These are phyloP conservation scores for Scrobipalpa atriplicella DNA, from an alignment of 2,888 invertebrate genomes.

Conservation along the genomic window DNA sequence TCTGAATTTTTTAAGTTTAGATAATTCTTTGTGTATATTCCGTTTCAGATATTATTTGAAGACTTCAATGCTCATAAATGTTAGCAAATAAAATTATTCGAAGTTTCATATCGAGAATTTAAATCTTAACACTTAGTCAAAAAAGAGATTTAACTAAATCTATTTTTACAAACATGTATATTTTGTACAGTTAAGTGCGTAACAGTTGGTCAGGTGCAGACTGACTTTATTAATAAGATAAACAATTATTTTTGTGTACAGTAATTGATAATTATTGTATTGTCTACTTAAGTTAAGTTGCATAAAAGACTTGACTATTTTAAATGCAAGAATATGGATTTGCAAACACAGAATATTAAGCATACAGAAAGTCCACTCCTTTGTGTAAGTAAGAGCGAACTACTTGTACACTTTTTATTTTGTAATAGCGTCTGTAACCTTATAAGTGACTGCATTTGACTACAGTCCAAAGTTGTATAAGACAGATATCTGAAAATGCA, in stretches of 20 bases:
- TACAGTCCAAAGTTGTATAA: background rate
- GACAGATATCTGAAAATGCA: background rate
- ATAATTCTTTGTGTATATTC: too few relatives aligned
- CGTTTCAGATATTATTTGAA: too few relatives aligned
- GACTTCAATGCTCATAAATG: background rate
- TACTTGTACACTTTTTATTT: too few relatives aligned
- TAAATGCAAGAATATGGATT: background rate
- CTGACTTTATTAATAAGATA: conserved; percentile 38
- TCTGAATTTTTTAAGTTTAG: too few relatives aligned
- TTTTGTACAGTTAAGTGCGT: conserved; percentile 39
- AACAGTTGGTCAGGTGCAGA: conserved; percentile 36
- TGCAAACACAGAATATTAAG: too few relatives aligned
- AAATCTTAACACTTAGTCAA: conserved; percentile 8
- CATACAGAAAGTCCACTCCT: background rate
- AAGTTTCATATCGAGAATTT: background rate
- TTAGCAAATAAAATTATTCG: background rate
- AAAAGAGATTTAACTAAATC: conserved; percentile 16
- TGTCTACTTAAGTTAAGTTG: conserved; percentile 43
- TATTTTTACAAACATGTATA: conserved; percentile 35
- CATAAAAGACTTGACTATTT: conserved; percentile 5
- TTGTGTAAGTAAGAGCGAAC: background rate
- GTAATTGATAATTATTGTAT: conserved; percentile 33
- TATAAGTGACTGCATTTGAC: background rate
- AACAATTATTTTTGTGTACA: conserved; percentile 34
- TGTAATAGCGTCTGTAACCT: background rate